A percentile compares a stretch with the other conserved stretches of the same genome.
Evolutionary conservation across 2,888 invertebrate species (phyloP).

Genomic region (Holacanthella duospinosa): DNA sequence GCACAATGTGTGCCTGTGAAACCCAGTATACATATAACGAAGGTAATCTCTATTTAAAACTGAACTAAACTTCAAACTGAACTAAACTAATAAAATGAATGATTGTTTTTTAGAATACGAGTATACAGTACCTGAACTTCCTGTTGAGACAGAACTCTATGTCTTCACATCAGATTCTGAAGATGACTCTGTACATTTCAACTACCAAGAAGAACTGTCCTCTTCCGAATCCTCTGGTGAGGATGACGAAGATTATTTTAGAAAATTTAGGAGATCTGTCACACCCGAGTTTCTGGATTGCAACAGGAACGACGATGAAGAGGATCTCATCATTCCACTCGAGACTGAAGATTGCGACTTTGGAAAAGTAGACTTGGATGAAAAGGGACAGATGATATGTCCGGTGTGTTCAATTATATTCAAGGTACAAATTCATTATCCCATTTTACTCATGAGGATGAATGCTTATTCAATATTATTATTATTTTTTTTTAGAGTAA

Average conservation of each 20-base stretch:
- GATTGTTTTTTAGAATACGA: not conserved
- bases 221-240: not conserved
- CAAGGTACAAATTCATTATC: not conserved
- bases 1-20: no score
- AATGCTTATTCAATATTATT: not conserved
- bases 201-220: not conserved
- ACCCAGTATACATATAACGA: no score
- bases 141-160: not conserved
- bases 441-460: not conserved
- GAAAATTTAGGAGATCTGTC: not conserved
- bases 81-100: no score
- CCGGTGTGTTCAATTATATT: not conserved
- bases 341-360: slow-evolving; percentile 5
- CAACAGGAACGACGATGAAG: not conserved
- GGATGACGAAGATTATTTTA: not conserved
- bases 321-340: not conserved
- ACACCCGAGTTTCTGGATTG: not conserved
- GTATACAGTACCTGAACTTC: not conserved
- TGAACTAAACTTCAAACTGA: no score
- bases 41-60: no score
- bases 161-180: not conserved
- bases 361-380: not conserved
- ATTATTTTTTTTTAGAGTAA: not conserved
- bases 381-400: slow-evolving; percentile 6
- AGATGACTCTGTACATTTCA: not conserved